A percentile compares a stretch with the other conserved stretches of the same genome.
Evolutionary conservation across 2,888 invertebrate genomes (phyloP).

Genomic region (Molorchus minor): DNA sequence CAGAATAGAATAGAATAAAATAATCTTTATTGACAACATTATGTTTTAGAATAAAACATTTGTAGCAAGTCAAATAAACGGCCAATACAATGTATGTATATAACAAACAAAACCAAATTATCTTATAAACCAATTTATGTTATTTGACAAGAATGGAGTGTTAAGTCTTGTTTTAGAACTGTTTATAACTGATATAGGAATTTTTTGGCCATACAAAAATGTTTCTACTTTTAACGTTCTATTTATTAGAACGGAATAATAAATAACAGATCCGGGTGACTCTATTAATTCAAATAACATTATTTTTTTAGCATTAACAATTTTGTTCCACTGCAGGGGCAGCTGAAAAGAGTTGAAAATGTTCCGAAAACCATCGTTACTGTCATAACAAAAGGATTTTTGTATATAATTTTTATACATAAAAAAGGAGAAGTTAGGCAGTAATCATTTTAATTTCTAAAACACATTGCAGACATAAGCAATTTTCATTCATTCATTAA

Average conservation of each 20-base stretch:
- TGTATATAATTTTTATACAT: too few relatives aligned
- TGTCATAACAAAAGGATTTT: neutral
- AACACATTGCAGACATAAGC: too few relatives aligned
- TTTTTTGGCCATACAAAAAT: constrained; percentile 6
- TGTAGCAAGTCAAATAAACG: too few relatives aligned
- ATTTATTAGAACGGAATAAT: neutral
- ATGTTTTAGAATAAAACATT: too few relatives aligned
- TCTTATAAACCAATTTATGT: neutral
- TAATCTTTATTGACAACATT: too few relatives aligned
- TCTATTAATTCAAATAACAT: neutral
- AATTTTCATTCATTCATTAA: too few relatives aligned
- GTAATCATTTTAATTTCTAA: too few relatives aligned
- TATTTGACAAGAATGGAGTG: neutral
- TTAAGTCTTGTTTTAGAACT: neutral
- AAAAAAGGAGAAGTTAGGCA: too few relatives aligned
- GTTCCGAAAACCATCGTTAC: neutral
- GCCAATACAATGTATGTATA: too few relatives aligned
- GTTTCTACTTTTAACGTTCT: constrained; percentile 1
- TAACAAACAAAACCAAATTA: too few relatives aligned
- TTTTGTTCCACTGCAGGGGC: neutral
- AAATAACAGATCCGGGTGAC: neutral
- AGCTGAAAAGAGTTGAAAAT: neutral
- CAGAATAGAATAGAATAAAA: too few relatives aligned
- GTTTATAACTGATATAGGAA: too few relatives aligned
- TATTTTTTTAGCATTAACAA: neutral